Evolutionary conservation across 2,888 invertebrate genomes (phyloP), one percentile per base, ranked within the genome.

Genomic region (Tenthredo scrophulariae): DNA sequence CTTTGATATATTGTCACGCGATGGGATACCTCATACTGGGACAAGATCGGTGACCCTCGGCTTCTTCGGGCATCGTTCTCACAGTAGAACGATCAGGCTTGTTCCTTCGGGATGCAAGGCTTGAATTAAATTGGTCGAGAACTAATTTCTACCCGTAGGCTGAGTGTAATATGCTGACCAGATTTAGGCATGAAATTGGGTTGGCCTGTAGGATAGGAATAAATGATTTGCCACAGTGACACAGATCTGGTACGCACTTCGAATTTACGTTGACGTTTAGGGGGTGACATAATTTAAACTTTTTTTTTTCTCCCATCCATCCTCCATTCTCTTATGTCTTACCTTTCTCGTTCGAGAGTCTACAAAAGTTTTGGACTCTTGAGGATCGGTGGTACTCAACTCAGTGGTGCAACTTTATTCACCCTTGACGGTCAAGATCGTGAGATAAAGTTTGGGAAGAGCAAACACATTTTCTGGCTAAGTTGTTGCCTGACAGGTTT

Each of bases 351-450:
- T 80, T 80, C 62, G 58, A 62, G 40, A 62, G 37, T 62, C 40
- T 26, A 80, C 62, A 40, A 80, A 80, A 80, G 80, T 80, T 77
- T 77, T 62, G 80, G 40, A 80, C 80, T 80, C 80, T 18, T 50
- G 80, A 62, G 80, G 62, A 80, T 80, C 80, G 58, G 80, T 40
- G 40, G 58, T 62, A 80, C 58, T 80, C 80, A 62, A 58, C 62
- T 67, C 67, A n/a, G 62, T 7, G 29, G 79, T 62, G 58, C 58
- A 80, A 80, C 80, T 80, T 80, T 80, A 80, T 80, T 80, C 80
- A 80, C 58, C 80, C 80, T 50, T 37, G 80, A 80, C 80, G 80
- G 62, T 80, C 80, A 80, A 80, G 80, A 62, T 80, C 62, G 80
- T 62, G 80, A 62, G 58, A 80, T 40, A 80, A 80, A 80, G 58